These are phyloP conservation scores for Sphyrna mokarran DNA, from an alignment of 2,113 vertebrate genomes.

Conservation along the genomic window DNA sequence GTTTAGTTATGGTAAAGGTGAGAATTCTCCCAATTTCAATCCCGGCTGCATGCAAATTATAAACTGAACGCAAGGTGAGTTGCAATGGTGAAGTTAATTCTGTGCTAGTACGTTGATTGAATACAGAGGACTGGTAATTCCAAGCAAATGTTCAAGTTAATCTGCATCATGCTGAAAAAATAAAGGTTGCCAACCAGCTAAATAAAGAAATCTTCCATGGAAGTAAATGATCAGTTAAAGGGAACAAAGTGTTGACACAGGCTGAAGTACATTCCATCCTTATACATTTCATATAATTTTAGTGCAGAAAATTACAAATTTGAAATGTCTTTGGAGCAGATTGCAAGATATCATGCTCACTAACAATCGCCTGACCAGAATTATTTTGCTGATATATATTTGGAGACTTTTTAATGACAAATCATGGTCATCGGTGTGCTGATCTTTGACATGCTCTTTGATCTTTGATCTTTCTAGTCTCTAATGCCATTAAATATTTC, in stretches of 20 bases:
- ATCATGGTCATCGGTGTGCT: background rate
- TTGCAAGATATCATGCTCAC: background rate
- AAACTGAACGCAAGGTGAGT: background rate
- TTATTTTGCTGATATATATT: background rate
- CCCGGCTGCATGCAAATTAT: background rate
- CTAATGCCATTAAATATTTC: background rate
- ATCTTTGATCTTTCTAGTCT: no score
- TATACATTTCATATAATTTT: background rate
- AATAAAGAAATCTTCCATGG: background rate
- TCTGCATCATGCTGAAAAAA: background rate
- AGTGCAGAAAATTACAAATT: background rate
- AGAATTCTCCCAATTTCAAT: background rate
- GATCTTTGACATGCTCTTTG: background rate
- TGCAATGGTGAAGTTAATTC: background rate
- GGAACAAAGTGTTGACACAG: background rate
- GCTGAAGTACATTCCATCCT: background rate
- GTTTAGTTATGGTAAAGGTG: background rate
- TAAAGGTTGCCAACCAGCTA: background rate
- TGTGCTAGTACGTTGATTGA: background rate
- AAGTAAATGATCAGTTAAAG: background rate
- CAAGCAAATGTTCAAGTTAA: background rate
- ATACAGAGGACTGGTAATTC: background rate
- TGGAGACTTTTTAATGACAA: background rate
- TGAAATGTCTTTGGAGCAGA: background rate
- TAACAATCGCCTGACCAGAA: background rate